Base-by-base conservation (phyloP, 2,113 vertebrate genomes). In the Dryoscopus gambensis region DNA sequence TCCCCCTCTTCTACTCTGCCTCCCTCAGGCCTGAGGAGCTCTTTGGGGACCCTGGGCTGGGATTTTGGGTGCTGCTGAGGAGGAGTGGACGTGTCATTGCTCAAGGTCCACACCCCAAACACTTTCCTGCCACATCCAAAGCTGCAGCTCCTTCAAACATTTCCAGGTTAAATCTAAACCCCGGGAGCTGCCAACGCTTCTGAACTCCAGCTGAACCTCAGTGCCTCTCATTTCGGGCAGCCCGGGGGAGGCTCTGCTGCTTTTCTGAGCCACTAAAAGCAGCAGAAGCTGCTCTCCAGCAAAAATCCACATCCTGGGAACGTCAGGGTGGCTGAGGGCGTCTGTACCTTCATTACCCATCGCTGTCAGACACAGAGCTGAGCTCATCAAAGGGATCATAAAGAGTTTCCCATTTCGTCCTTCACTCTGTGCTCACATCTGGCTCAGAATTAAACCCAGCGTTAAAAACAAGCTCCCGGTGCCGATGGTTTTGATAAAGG, bases 21-120 rank as follows among this genome's bases (percentile, higher is more conserved):
- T 67, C 6, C 47, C 35, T 50, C 35, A 24, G 75, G 56, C 30
- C 59, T 13, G 68, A 49, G 56, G 33, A 81, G 47, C 17, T 40
- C 14, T 44, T 19, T 75, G 44, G 55, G 46, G 50, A 57, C 27
- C 46, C 35, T n/a, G 14, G 67, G n/a, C 10, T 71, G 40, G 44
- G 28, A 9, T 13, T 35, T 49, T 21, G 33, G 87, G 31, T 2
- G 27, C 4, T 10, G 55, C 47, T n/a, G 46, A 33, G 67, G 33
- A 84, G 42, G 79, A 27, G 20, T 4, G 11, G 3, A 6, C 1
- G 0, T 33, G 13, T 6, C 11, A 3, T 15, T 67, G 47, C 52
- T n/a, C 22, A 23, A 88, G 11, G 12, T 27, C 14, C 53, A 31
- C 31, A 30, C 37, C 42, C 47, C 50, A 46, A 39, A 39, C 16